Evolutionary conservation across 2,113 vertebrate species (phyloP).

Genomic region (Poicephalus gulielmi): DNA sequence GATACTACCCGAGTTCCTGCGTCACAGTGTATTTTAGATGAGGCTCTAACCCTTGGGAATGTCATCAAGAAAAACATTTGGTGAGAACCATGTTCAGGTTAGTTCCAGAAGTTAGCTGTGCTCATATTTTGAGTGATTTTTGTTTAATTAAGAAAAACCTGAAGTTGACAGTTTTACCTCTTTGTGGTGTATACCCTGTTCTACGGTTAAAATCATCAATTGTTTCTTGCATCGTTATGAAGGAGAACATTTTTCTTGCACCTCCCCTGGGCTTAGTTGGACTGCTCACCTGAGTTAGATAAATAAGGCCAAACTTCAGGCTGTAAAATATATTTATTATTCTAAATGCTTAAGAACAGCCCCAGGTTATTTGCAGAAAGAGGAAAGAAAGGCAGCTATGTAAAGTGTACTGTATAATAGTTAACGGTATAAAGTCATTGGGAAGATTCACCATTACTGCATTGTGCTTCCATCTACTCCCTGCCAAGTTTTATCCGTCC

Average conservation of each 20-base stretch:
- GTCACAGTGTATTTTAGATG: neutral
- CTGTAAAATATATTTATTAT: slow-evolving; percentile 50
- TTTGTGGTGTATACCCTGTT: neutral
- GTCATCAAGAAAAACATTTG: neutral
- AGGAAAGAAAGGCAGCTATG: neutral
- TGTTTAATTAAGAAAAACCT: slow-evolving; percentile 8
- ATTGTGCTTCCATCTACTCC: neutral
- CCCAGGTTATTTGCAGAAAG: neutral
- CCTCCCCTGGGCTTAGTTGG: slow-evolving; percentile 17
- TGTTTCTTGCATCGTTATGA: neutral
- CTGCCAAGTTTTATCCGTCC: neutral
- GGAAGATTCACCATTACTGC: neutral
- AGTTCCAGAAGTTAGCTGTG: neutral
- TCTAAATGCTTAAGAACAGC: neutral
- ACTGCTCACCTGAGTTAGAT: slow-evolving; percentile 37
- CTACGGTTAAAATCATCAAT: neutral
- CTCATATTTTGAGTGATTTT: slow-evolving; percentile 6
- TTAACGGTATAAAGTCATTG: neutral
- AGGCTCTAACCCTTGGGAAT: neutral
- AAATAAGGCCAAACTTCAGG: slow-evolving; percentile 27
- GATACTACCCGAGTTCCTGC: neutral
- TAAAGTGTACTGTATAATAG: neutral
- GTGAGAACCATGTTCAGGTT: neutral
- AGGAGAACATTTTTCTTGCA: slow-evolving; percentile 37
- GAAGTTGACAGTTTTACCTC: neutral